These are phyloP conservation scores for Danio albolineatus DNA, from an alignment of 2,797 vertebrate genomes.

Conservation along the genomic window DNA sequence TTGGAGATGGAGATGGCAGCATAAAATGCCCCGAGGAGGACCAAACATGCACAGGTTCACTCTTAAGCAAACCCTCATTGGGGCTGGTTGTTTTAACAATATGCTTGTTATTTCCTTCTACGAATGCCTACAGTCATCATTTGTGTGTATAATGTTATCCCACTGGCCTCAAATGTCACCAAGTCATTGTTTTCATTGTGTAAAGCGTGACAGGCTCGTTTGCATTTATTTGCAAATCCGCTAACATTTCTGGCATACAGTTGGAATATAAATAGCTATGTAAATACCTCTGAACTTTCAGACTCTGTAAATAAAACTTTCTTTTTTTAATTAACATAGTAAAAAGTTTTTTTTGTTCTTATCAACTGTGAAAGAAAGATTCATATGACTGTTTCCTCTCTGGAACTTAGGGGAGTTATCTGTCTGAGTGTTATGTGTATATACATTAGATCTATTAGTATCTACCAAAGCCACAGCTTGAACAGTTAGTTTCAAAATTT, in stretches of 20 bases:
- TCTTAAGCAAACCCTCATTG: background rate
- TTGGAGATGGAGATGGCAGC: background rate
- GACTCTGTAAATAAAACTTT: slow-evolving; percentile 76
- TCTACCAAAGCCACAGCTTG: too few species aligned
- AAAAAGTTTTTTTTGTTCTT: background rate
- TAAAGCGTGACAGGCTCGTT: background rate
- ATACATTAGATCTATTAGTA: too few species aligned
- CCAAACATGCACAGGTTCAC: background rate
- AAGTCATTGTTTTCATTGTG: background rate
- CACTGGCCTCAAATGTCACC: slow-evolving; percentile 12
- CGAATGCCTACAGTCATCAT: slow-evolving; percentile 3
- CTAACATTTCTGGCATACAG: slow-evolving; percentile 33
- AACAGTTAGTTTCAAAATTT: too few species aligned
- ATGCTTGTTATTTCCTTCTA: background rate
- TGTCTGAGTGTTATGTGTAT: background rate
- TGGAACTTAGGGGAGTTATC: background rate
- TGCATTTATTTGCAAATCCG: slow-evolving; percentile 15
- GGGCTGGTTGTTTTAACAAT: background rate
- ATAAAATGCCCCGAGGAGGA: background rate
- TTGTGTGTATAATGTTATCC: slow-evolving; percentile 20
- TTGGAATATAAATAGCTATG: slow-evolving; percentile 74
- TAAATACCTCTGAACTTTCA: slow-evolving; percentile 65
- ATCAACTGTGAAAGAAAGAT: background rate
- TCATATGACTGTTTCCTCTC: background rate
- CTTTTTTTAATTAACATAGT: slow-evolving; percentile 52